A percentile compares a stretch with the other conserved stretches of the same genome.
These are phyloP conservation scores for Corythaixoides concolor DNA, from an alignment of 2,113 vertebrate species.

Conservation along the genomic window DNA sequence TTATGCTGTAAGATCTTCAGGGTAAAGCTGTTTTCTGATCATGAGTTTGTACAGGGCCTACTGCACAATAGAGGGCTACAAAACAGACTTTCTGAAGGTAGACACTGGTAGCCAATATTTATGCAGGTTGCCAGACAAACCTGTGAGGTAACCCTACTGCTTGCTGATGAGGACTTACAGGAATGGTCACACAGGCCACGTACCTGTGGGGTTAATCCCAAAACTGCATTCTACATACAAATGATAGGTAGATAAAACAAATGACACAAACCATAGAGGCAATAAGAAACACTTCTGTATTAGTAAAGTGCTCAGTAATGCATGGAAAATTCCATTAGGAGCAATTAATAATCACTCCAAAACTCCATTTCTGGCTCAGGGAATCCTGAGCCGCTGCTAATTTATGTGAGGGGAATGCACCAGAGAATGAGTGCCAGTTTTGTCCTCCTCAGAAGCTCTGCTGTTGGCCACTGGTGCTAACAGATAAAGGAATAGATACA, in stretches of 20 bases:
- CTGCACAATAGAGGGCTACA: neutral
- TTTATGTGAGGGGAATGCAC: neutral
- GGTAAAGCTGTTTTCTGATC: neutral
- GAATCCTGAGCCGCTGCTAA: neutral
- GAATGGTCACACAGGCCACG: accelerated
- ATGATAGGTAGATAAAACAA: neutral
- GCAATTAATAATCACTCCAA: neutral
- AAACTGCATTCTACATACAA: neutral
- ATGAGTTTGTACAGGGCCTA: neutral
- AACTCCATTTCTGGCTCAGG: neutral
- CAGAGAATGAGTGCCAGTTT: neutral
- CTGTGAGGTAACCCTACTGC: neutral
- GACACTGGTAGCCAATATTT: neutral
- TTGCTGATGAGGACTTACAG: neutral
- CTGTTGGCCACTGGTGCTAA: neutral
- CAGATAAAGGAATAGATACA: neutral
- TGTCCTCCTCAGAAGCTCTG: neutral
- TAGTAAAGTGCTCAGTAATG: neutral
- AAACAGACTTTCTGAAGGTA: neutral
- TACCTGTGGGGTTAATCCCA: neutral
- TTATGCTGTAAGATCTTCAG: neutral
- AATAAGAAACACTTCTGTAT: neutral
- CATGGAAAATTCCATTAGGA: neutral
- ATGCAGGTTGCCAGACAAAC: neutral
- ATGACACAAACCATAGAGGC: neutral